A percentile compares a stretch with the other conserved stretches of the same genome.
phyloP scores from a whole-genome alignment of 1,140 invertebrate species.

The Delia radicum region DNA sequence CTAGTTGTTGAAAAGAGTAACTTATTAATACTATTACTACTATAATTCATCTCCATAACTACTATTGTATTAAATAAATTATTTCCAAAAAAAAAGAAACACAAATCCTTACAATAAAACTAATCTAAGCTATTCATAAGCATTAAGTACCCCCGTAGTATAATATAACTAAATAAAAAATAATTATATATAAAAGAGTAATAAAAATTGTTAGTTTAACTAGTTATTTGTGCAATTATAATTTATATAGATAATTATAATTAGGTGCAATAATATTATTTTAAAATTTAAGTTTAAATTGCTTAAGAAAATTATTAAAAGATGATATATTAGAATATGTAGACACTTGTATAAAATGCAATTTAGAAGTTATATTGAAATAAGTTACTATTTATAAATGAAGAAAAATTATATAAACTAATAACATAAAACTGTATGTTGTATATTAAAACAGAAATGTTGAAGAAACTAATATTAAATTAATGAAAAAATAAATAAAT shows the following conservation, averaged over 20 bases:
- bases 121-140: neutral
- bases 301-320: neutral
- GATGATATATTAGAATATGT: conserved; percentile 11
- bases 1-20: neutral
- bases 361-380: neutral
- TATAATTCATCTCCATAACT: neutral
- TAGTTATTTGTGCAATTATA: conserved; percentile 40
- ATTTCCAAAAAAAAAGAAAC: conserved; percentile 16
- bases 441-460: conserved; percentile 2
- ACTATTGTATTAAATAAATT: conserved; percentile 12
- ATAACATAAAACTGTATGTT: conserved; percentile 1
- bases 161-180: neutral
- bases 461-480: neutral
- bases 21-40: neutral
- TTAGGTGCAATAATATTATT: conserved; percentile 27
- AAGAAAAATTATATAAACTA: conserved; percentile 7
- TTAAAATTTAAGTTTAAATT: neutral
- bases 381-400: conserved; percentile 11
- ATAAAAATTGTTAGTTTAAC: conserved; percentile 27
- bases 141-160: neutral
- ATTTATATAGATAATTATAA: conserved; percentile 20
- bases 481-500: neutral
- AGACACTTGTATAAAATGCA: conserved; percentile 23
- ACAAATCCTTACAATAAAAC: conserved; percentile 10
- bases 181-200: neutral